Percentiles rank a stretch among this genome's conserved stretches.
These are phyloP conservation scores for Pecten maximus DNA, from an alignment of 2,888 invertebrate genomes.

Conservation along the genomic window DNA sequence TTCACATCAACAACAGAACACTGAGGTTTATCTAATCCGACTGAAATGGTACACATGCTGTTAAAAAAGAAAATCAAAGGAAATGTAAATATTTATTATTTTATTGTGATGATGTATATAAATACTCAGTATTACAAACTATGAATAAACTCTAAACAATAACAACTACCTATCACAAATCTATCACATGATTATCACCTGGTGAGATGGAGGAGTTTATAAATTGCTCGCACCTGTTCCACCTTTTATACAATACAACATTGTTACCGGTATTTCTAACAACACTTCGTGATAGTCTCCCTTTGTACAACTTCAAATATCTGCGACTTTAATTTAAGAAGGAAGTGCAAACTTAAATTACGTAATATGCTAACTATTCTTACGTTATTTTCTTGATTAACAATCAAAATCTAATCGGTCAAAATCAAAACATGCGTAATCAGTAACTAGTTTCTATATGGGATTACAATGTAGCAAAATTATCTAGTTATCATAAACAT, in stretches of 20 bases:
- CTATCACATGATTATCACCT: conserved; percentile 27
- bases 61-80: background rate
- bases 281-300: background rate
- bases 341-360: no score
- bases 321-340: no score
- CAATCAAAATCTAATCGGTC: no score
- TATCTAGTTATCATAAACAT: no score
- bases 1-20: no score
- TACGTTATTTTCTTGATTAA: no score
- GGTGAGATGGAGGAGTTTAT: background rate
- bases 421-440: no score
- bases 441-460: no score
- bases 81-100: background rate
- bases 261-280: conserved; percentile 13
- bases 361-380: no score
- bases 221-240: background rate
- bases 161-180: background rate
- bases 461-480: no score
- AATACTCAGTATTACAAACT: background rate
- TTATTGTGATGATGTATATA: conserved; percentile 4
- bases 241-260: background rate
- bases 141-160: conserved; percentile 17
- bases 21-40: no score
- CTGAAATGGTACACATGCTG: no score
- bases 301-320: background rate